These are phyloP conservation scores for Drosophila mettleri DNA, from an alignment of 2,888 invertebrate genomes.

Conservation along the genomic window DNA sequence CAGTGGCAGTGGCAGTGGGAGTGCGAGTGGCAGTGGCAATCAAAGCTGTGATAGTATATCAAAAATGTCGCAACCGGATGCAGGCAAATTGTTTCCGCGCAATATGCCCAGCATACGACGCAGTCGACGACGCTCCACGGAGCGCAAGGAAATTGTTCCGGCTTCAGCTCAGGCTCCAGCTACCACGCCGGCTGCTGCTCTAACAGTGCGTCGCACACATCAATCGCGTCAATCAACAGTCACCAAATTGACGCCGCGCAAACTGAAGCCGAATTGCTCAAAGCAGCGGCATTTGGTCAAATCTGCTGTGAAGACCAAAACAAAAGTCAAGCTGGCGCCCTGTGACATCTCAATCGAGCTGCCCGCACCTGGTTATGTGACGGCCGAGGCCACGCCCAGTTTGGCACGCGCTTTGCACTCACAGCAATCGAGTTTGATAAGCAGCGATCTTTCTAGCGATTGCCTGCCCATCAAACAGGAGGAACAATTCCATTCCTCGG, in stretches of 20 bases:
- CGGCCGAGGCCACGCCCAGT: slow-evolving; percentile 40
- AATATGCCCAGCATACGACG: slow-evolving; percentile 84
- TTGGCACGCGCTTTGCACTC: slow-evolving; percentile 63
- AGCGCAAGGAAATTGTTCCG: slow-evolving; percentile 37
- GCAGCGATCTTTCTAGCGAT: slow-evolving; percentile 61
- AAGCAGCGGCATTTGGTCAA: slow-evolving; percentile 61
- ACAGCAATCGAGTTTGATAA: slow-evolving; percentile 72
- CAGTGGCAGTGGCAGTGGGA: slow-evolving; percentile 34
- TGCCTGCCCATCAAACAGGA: slow-evolving; percentile 50
- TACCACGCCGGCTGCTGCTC: slow-evolving; percentile 11
- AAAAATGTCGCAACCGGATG: slow-evolving; percentile 76
- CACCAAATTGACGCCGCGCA: slow-evolving; percentile 73
- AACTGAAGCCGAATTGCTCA: slow-evolving; percentile 68
- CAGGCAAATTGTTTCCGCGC: slow-evolving; percentile 82
- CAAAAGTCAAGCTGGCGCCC: slow-evolving; percentile 71
- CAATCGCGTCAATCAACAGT: slow-evolving; percentile 73
- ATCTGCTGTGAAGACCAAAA: slow-evolving; percentile 64
- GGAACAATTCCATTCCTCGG: slow-evolving; percentile 82
- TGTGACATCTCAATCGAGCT: slow-evolving; percentile 67
- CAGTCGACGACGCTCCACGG: slow-evolving; percentile 71
- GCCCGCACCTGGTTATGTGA: slow-evolving; percentile 41
- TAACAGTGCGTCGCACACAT: slow-evolving; percentile 40
- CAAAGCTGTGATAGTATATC: slow-evolving; percentile 65
- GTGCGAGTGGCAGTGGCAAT: slow-evolving; percentile 11
- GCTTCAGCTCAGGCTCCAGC: slow-evolving; percentile 9